Evolutionary conservation across 2,888 invertebrate species (phyloP).

Genomic region (Trachelus iudaicus): DNA sequence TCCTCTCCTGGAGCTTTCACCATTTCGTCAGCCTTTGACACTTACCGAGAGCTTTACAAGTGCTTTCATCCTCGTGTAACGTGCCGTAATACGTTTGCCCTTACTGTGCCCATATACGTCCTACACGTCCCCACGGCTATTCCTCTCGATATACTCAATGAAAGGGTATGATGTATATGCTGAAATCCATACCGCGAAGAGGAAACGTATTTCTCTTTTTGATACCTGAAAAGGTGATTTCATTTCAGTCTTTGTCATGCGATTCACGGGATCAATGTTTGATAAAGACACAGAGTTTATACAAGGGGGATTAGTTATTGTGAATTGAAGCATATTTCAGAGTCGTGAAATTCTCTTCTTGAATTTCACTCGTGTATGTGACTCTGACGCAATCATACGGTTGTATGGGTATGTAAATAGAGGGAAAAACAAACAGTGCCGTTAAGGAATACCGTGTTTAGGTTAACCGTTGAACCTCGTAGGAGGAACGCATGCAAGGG

Average conservation of each 20-base stretch:
- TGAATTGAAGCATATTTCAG: neutral
- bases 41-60: neutral
- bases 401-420: neutral
- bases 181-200: too few species aligned
- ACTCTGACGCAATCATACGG: neutral
- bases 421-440: neutral
- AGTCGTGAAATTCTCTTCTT: neutral
- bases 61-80: neutral
- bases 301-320: neutral
- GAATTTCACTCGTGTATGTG: neutral
- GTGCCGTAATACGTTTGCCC: neutral
- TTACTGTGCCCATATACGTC: neutral
- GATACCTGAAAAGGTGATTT: neutral
- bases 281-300: neutral
- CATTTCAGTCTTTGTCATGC: neutral
- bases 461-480: slow-evolving; percentile 23
- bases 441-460: slow-evolving; percentile 11
- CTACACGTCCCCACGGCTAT: neutral
- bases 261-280: neutral
- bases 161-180: too few species aligned
- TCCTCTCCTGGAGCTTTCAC: neutral
- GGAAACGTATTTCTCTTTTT: neutral
- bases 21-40: slow-evolving; percentile 6
- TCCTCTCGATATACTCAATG: neutral
- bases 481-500: neutral